These are phyloP conservation scores for Lanius ludovicianus DNA, from an alignment of 2,113 vertebrate species.

Conservation along the genomic window DNA sequence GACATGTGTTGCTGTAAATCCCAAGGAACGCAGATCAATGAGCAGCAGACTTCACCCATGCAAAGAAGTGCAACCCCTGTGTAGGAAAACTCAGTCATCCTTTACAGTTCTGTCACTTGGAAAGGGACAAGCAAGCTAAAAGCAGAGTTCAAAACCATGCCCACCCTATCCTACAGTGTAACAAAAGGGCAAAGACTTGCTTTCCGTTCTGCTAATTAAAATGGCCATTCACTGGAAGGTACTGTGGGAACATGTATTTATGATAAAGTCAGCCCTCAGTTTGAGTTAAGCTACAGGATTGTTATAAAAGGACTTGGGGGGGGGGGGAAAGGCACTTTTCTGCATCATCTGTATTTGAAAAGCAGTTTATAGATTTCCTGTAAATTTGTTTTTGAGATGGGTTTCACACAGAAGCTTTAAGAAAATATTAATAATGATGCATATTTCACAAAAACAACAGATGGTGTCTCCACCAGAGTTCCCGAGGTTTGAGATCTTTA, in stretches of 20 bases:
- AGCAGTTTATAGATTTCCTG: background rate
- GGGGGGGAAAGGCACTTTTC: fast-evolving
- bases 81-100: background rate
- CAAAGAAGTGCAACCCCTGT: background rate
- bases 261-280: background rate
- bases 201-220: background rate
- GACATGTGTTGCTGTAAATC: background rate
- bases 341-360: background rate
- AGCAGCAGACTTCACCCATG: background rate
- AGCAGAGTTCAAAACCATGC: background rate
- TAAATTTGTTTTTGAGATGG: background rate
- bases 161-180: background rate
- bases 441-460: background rate
- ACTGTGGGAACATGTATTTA: background rate
- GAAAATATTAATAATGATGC: background rate
- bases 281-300: background rate
- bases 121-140: background rate
- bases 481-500: background rate
- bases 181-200: background rate
- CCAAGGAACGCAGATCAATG: background rate
- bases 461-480: background rate
- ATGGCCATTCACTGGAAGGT: background rate
- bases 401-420: background rate
- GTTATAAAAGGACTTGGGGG: background rate
- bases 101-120: background rate